A percentile compares a stretch with the other conserved stretches of the same genome.
phyloP scores from a whole-genome alignment of 2,113 vertebrate species.

The Alaudala cheleensis region DNA sequence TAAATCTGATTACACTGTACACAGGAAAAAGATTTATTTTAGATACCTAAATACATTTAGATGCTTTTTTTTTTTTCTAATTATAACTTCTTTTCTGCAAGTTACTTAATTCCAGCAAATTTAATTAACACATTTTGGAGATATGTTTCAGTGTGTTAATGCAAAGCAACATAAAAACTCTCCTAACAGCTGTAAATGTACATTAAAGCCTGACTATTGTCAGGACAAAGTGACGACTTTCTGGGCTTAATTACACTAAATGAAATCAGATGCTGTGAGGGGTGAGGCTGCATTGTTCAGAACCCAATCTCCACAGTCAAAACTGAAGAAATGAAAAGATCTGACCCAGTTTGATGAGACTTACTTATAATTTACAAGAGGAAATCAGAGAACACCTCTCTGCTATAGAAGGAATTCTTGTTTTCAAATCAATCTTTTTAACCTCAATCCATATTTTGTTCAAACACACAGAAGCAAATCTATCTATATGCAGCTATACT shows the following conservation, averaged over 20 bases:
- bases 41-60: constrained; percentile 72
- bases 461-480: neutral
- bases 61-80: constrained; percentile 70
- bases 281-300: constrained; percentile 2
- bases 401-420: neutral
- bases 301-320: neutral
- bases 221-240: constrained; percentile 33
- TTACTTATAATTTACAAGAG: neutral
- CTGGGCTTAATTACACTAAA: neutral
- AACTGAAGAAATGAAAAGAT: neutral
- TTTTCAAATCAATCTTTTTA: constrained; percentile 7
- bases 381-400: neutral
- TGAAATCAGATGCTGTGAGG: constrained; percentile 19
- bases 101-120: constrained; percentile 71
- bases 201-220: neutral
- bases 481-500: neutral
- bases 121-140: constrained; percentile 74
- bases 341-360: neutral
- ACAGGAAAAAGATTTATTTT: constrained; percentile 41
- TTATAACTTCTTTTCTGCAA: constrained; percentile 64
- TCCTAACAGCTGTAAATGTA: constrained; percentile 13
- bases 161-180: neutral
- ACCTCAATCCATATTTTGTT: constrained; percentile 3
- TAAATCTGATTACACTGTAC: constrained; percentile 67
- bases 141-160: constrained; percentile 59